A percentile compares a stretch with the other conserved stretches of the same genome.
These are phyloP conservation scores for Coregonus sp. DNA, from an alignment of 2,797 vertebrate genomes.

Conservation along the genomic window DNA sequence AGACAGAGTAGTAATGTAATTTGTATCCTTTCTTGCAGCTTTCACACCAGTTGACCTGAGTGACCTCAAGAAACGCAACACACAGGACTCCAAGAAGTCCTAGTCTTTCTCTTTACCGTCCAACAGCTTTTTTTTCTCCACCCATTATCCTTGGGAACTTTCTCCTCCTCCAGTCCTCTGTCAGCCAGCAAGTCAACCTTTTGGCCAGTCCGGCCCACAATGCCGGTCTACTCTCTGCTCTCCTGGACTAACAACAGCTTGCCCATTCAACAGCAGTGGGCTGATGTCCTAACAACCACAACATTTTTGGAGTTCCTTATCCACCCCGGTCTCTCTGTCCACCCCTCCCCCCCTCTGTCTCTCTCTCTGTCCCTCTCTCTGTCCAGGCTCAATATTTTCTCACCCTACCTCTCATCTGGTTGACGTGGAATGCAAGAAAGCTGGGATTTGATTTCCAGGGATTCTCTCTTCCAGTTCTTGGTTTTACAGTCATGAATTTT, in stretches of 20 bases:
- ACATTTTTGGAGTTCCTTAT: background rate
- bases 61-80: conserved; percentile 91
- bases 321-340: background rate
- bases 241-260: conserved; percentile 55
- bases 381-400: conserved; percentile 14
- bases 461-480: conserved; percentile 52
- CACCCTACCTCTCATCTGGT: conserved; percentile 30
- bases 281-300: background rate
- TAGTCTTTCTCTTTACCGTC: conserved; percentile 72
- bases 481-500: conserved; percentile 44
- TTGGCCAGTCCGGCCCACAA: conserved; percentile 64
- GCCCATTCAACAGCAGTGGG: background rate
- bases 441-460: conserved; percentile 55
- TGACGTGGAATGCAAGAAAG: conserved; percentile 52
- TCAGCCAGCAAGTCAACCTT: conserved; percentile 66
- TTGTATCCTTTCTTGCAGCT: conserved; percentile 70
- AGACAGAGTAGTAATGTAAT: background rate
- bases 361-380: conserved; percentile 1
- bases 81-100: conserved; percentile 95
- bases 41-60: conserved; percentile 96
- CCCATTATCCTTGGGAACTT: conserved; percentile 68
- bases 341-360: background rate
- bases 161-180: conserved; percentile 62
- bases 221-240: conserved; percentile 47
- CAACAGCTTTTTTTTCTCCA: conserved; percentile 56